Conservation (phyloP, 2,113 vertebrate species). For the Hippopotamus amphibius region DNA sequence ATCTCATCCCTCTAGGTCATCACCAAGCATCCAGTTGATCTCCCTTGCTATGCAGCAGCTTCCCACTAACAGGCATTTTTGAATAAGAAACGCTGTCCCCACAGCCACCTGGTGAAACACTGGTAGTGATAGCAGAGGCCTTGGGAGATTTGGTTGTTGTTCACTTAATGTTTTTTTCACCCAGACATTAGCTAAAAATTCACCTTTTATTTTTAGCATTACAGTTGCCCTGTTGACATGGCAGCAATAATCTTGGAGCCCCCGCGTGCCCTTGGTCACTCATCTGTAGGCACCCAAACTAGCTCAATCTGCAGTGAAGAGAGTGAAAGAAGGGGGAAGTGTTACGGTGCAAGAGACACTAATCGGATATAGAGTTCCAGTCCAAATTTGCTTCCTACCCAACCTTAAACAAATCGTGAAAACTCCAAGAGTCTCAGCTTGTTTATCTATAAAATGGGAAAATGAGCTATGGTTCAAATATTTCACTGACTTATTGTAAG, state of each 20-base stretch:
- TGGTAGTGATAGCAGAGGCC: background rate
- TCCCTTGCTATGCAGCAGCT: too few relatives aligned
- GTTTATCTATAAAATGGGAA: slow-evolving; percentile 37
- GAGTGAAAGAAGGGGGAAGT: background rate
- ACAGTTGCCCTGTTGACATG: background rate
- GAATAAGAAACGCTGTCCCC: slow-evolving; percentile 10
- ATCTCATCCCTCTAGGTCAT: too few relatives aligned
- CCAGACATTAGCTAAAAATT: background rate
- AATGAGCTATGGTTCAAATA: background rate
- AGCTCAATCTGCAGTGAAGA: background rate
- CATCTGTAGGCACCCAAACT: background rate
- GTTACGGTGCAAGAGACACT: background rate
- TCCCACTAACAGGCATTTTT: background rate
- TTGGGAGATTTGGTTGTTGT: slow-evolving; percentile 7
- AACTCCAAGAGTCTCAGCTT: slow-evolving; percentile 16
- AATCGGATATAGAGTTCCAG: background rate
- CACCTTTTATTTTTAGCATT: background rate
- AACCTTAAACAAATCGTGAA: background rate
- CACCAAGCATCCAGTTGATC: too few relatives aligned
- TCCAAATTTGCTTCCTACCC: slow-evolving; percentile 21
- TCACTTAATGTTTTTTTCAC: background rate
- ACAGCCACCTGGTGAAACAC: background rate
- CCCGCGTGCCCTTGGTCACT: background rate
- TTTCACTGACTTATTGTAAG: slow-evolving; percentile 12
- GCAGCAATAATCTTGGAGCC: background rate